Evolutionary conservation across 2,888 invertebrate species (phyloP), one percentile per base, ranked within the genome.

Genomic region (Poecilus cupreus): DNA sequence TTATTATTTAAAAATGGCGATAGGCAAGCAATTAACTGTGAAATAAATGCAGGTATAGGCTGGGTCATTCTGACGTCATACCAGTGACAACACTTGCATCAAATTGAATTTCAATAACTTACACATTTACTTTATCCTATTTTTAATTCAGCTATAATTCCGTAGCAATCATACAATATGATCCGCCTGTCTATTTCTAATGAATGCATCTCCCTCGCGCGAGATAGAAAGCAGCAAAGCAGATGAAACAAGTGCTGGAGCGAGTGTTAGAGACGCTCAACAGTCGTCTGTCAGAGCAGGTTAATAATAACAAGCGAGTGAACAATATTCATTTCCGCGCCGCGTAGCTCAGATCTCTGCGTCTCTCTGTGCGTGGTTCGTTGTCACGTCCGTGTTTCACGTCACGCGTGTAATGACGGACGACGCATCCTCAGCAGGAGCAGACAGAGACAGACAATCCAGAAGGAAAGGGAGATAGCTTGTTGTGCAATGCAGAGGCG

Each of bases 241-340:
- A 37, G 16, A 32, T 13, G 60, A 26, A 51, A 51, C 51, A 51
- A 68, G 32, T 37, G 68, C 24, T 68, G 20, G 60, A 24, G 32
- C 24, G 26, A 60, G 57, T 57, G 57, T 57, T 20, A 57, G 57
- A 18, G 57, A 57, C 24, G 32, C 49, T 39, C n/a, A 76, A 57
- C 60, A 49, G 78, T 16, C 46, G 57, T 51, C 75, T 83, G 85
- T 85, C 85, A 84, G 82, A 82, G 82, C 83, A 83, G 83, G 83
- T 86, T 86, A 85, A 85, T 85, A 86, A 84, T 84, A 84, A 83
- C 84, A 83, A 84, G 79, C 82, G 83, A 84, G 82, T 83, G 86
- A 86, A 86, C 86, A 86, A 87, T 87, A 87, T 87, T 87, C 85
- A 86, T 86, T 86, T 86, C 86, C 84, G 84, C 82, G 83, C 84